Base-by-base conservation (phyloP, 1,140 invertebrate genomes). In the Branchinecta lindahli region DNA sequence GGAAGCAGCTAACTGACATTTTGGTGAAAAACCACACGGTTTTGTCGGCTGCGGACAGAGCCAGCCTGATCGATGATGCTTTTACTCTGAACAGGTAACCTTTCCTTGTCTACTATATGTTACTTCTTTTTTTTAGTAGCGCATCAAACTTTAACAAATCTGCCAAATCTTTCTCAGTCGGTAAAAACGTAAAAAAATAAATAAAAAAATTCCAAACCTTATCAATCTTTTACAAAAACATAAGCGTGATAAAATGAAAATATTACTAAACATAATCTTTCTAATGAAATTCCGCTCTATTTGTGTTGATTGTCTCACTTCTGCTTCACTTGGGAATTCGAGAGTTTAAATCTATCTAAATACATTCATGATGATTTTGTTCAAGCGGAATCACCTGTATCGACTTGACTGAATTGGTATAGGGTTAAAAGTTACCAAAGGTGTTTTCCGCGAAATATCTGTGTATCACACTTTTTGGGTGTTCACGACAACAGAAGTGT, bases 51-150 rank as follows among this genome's bases (percentile, higher is more conserved):
- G 84, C 87, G 8, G 89, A 91, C 77, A 79, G 88, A 71, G 87
- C 88, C 0, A 87, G 83, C 78, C 80, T 91, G 7, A 82, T 91
- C 45, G 88, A 90, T 75, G 89, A 91, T 77, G 87, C 86, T 0
- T 88, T 90, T 75, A 86, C 87, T 0, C 79, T 91, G 3, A 85
- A 85, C 79, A 85, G 84, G 85, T 86, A 80, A 74, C 73, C 21
- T 45, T 68, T 61, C n/a, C n/a, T n/a, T n/a, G n/a, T n/a, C 15
- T 68, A 12, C 6, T 67, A 65, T 73, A 52, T 44, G 10, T 6
- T 66, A 18, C 10, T 9, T 46, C 44, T 70, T 68, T 52, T 47
- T 68, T 5, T 33, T 33, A 5, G 21, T 9, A 5, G 7, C 44
- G 15, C 6, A 68, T n/a, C 67, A 68, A 66, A 20, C 33, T 20